Evolutionary conservation across 1,140 invertebrate species (phyloP), one percentile per base, ranked within the genome.

Genomic region (Caenorhabditis tropicalis): DNA sequence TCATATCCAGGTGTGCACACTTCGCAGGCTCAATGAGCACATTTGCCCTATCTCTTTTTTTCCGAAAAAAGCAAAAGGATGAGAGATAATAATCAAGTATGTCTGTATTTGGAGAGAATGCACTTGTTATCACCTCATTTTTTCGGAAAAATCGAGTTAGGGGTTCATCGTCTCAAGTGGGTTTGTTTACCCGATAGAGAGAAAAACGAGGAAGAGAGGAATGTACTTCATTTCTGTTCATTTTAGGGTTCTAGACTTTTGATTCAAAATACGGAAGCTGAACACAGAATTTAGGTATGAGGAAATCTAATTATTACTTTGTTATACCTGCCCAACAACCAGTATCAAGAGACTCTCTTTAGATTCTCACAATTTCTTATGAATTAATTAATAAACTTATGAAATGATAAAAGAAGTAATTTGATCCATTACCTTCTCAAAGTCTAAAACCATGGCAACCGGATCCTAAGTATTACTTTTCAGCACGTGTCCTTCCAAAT

Each of bases 101-200:
- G 65, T 43, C 65, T 74, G 65, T 74, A 31, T 74, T 43, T 43
- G 36, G 53, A 27, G 36, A 24, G n/a, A 43, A 46, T 74, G 65
- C 65, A 74, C 65, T 74, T 74, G 65, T 74, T 74, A 74, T 74
- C 65, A 74, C 65, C 65, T 74, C 58, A 16, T 31, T 58, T 58
- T 58, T 58, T 58, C 65, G 36, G 21, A 74, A 43, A 39, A 39
- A 70, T 10, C 4, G 2, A n/a, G 16, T 19, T 31, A 27, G 56
- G 24, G 65, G 36, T 43, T 74, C 36, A 6, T 74, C 36, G 33
- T 74, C 65, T 74, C 65, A 74, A 74, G 65, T 43, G 65, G 65
- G 65, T 74, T 74, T 74, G 65, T 74, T 74, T 74, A 74, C 65
- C 65, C 65, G 65, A 21, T 33, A 27, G 31, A 7, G 21, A 56